Evolutionary conservation across 2,888 invertebrate species (phyloP).

Genomic region (Hypomecis atomaria): DNA sequence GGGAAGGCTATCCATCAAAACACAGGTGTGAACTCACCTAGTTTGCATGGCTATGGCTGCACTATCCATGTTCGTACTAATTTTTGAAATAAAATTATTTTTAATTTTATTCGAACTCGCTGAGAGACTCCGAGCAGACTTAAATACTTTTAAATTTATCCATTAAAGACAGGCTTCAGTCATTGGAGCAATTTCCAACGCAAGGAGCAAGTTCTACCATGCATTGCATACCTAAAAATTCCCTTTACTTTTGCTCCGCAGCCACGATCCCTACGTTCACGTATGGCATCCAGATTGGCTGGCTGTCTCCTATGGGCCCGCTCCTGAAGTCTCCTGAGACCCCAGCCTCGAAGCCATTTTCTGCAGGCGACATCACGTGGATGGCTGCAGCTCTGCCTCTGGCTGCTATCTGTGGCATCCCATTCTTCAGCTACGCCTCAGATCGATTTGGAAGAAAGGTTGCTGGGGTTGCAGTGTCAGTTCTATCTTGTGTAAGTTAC

Average conservation of each 20-base stretch:
- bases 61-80: too few species aligned
- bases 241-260: constrained; percentile 43
- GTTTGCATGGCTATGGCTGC: too few species aligned
- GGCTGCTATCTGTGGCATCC: constrained; percentile 78
- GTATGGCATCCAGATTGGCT: constrained; percentile 80
- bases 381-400: constrained; percentile 80
- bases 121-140: too few species aligned
- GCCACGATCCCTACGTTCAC: constrained; percentile 80
- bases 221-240: background rate
- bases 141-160: too few species aligned
- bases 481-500: constrained; percentile 78
- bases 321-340: constrained; percentile 63
- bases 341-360: constrained; percentile 63
- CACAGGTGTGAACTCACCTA: too few species aligned
- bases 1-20: too few species aligned
- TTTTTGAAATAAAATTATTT: too few species aligned
- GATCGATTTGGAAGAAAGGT: constrained; percentile 77
- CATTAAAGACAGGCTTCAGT: too few species aligned
- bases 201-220: too few species aligned
- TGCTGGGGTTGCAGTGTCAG: constrained; percentile 75
- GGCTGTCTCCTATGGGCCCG: constrained; percentile 79
- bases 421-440: constrained; percentile 77
- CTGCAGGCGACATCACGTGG: constrained; percentile 71
- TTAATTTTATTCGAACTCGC: too few species aligned
- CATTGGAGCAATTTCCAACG: too few species aligned